Percentiles rank a stretch among this genome's conserved stretches.
Evolutionary conservation across 2,797 vertebrate genomes (phyloP).

Genomic region (Sebastes ruberrimus): DNA sequence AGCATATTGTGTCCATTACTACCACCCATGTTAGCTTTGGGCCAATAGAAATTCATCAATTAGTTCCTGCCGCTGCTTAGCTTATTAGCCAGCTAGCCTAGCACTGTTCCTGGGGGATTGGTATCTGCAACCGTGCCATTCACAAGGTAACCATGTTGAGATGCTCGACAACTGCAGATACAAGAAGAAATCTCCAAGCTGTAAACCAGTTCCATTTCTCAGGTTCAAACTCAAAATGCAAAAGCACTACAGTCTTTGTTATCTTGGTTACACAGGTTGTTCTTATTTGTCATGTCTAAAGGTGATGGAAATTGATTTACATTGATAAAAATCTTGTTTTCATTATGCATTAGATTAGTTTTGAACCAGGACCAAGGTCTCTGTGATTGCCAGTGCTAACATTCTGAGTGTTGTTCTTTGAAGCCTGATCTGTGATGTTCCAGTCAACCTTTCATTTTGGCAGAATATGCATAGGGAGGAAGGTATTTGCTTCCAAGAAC

Average conservation of each 20-base stretch:
- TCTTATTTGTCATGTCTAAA: neutral
- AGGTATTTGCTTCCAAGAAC: slow-evolving; percentile 39
- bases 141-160: neutral
- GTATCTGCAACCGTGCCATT: neutral
- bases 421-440: slow-evolving; percentile 4
- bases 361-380: neutral
- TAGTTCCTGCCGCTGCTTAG: too few species aligned
- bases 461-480: neutral
- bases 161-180: neutral
- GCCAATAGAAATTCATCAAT: too few species aligned
- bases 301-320: neutral
- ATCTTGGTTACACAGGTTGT: neutral
- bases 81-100: too few species aligned
- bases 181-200: neutral
- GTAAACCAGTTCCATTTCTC: neutral
- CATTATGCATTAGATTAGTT: neutral
- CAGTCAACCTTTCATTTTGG: slow-evolving; percentile 4
- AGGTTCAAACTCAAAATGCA: neutral
- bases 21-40: too few species aligned
- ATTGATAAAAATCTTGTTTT: neutral
- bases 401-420: neutral
- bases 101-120: neutral
- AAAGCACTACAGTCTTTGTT: neutral
- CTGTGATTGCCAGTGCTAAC: neutral
- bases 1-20: too few species aligned